phyloP scores from a whole-genome alignment of 2,113 vertebrate genomes.

The Nettapus auritus region DNA sequence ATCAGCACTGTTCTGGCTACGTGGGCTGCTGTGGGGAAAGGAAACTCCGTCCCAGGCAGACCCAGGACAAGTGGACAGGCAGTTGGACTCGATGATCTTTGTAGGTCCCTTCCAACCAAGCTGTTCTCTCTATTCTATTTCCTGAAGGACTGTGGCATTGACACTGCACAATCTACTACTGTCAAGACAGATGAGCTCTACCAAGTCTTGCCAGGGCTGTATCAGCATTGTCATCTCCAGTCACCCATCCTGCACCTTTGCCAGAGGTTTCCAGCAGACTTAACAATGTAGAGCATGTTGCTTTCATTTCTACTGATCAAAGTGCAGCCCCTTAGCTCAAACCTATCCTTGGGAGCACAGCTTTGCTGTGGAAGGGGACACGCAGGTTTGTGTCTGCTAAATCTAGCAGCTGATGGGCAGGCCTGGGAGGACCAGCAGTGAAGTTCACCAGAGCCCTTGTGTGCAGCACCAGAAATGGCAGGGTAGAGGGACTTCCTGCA shows the following conservation, averaged over 20 bases:
- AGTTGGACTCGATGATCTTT: too few species aligned
- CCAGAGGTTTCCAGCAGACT: not conserved
- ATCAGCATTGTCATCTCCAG: not conserved
- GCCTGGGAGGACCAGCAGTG: not conserved
- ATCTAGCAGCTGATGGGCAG: not conserved
- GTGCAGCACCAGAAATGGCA: not conserved
- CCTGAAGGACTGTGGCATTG: not conserved
- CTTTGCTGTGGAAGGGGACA: accelerated
- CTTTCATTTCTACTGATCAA: not conserved
- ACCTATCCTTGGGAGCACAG: not conserved
- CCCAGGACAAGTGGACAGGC: too few species aligned
- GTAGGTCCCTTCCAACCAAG: too few species aligned
- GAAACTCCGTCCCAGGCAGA: not conserved
- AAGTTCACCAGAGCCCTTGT: not conserved
- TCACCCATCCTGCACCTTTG: not conserved
- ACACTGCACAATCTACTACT: not conserved
- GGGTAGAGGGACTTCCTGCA: not conserved
- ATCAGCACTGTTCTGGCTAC: too few species aligned
- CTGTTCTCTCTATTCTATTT: not conserved
- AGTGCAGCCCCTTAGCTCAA: not conserved
- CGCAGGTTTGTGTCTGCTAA: not conserved
- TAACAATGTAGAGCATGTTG: accelerated
- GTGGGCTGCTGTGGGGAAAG: too few species aligned
- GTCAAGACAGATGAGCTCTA: not conserved
- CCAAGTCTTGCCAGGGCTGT: not conserved